Conservation (phyloP, 2,888 invertebrate species). For the Agrochola lychnidis region DNA sequence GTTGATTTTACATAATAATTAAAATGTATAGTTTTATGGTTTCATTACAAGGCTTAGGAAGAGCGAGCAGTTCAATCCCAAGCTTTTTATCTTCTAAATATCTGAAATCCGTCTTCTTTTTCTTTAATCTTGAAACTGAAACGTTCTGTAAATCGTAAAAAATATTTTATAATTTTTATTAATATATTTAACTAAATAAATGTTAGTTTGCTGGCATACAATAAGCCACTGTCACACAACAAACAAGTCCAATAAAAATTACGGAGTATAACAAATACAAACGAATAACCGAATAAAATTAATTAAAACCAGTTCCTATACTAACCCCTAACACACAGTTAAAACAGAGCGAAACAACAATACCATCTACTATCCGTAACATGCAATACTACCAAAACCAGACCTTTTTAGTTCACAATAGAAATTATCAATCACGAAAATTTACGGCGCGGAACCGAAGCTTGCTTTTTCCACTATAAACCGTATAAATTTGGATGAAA, state of each 20-base stretch:
- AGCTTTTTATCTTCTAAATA: too few species aligned
- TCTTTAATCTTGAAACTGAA: too few species aligned
- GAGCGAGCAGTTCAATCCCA: too few species aligned
- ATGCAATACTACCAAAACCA: constrained; percentile 35
- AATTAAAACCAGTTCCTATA: constrained; percentile 47
- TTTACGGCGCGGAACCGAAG: constrained; percentile 83
- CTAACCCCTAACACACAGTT: constrained; percentile 23
- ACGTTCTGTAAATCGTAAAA: too few species aligned
- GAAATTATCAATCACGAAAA: constrained; percentile 81
- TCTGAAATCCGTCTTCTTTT: too few species aligned
- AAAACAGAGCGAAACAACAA: constrained; percentile 36
- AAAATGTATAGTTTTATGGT: too few species aligned
- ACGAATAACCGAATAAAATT: constrained; percentile 51
- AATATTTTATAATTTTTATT: too few species aligned
- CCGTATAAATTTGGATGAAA: constrained; percentile 86
- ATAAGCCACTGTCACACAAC: background rate
- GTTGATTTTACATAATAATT: too few species aligned
- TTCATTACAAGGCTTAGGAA: too few species aligned
- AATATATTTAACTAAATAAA: too few species aligned
- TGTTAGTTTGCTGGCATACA: too few species aligned
- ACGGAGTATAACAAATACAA: constrained; percentile 23
- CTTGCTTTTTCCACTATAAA: constrained; percentile 80
- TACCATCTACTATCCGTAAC: constrained; percentile 21
- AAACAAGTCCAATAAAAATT: constrained; percentile 31
- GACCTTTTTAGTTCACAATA: constrained; percentile 58